phyloP scores from a whole-genome alignment of 2,797 vertebrate genomes.

The Notolabrus celidotus region DNA sequence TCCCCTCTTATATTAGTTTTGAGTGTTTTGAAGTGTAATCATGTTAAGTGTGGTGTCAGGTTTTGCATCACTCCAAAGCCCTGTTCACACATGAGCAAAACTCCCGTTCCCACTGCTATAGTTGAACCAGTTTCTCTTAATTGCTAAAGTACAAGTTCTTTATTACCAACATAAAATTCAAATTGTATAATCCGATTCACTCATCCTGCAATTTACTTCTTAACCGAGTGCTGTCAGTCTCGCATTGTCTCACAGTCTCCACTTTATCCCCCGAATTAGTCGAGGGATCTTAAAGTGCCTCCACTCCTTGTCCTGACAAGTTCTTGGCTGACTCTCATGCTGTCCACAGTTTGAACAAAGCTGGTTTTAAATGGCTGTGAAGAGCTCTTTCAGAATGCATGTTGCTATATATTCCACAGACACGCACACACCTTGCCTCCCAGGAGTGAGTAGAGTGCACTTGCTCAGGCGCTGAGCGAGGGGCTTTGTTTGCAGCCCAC shows the following conservation, averaged over 20 bases:
- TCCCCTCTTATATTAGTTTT: too few species aligned
- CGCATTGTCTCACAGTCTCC: constrained; percentile 32
- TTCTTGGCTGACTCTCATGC: constrained; percentile 34
- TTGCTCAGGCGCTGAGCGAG: constrained; percentile 40
- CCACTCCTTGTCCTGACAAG: constrained; percentile 60
- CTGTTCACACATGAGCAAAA: too few species aligned
- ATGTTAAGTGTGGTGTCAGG: too few species aligned
- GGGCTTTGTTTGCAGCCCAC: constrained; percentile 61
- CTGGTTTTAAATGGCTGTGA: constrained; percentile 48
- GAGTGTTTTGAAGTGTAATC: too few species aligned
- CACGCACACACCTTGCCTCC: constrained; percentile 58
- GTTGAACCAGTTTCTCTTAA: neutral
- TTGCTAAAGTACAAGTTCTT: constrained; percentile 11
- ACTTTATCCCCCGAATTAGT: constrained; percentile 30
- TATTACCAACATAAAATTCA: too few species aligned
- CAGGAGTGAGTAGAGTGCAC: constrained; percentile 73
- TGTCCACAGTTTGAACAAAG: constrained; percentile 38
- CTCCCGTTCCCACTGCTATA: too few species aligned
- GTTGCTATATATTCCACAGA: constrained; percentile 47
- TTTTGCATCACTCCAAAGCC: too few species aligned
- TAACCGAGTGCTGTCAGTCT: constrained; percentile 23
- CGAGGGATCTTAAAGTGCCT: constrained; percentile 32
- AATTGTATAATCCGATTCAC: constrained; percentile 14
- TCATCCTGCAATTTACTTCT: constrained; percentile 5
- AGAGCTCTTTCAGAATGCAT: constrained; percentile 39